phyloP scores from a whole-genome alignment of 2,888 invertebrate genomes.

The Drosophila mayaguana region DNA sequence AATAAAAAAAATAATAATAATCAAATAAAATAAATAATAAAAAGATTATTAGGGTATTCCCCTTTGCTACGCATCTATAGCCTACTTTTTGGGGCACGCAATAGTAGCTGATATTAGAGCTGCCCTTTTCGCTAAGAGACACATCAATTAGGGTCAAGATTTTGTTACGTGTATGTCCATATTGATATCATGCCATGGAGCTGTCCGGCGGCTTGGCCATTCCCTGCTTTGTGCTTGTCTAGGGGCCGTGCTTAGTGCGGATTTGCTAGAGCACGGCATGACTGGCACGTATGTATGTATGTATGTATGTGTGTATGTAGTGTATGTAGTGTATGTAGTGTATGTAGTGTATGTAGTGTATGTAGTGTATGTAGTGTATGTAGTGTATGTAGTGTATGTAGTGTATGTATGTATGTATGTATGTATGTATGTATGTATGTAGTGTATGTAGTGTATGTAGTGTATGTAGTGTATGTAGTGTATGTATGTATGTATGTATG shows the following conservation, averaged over 20 bases:
- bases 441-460: too few relatives aligned
- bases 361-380: neutral
- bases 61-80: neutral
- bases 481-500: neutral
- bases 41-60: too few relatives aligned
- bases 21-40: too few relatives aligned
- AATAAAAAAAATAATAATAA: too few relatives aligned
- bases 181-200: constrained; percentile 27
- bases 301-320: too few relatives aligned
- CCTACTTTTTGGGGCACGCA: constrained; percentile 18
- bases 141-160: constrained; percentile 31
- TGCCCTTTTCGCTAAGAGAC: constrained; percentile 9
- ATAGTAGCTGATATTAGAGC: neutral
- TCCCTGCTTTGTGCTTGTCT: neutral
- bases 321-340: too few relatives aligned
- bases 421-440: too few relatives aligned
- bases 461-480: too few relatives aligned
- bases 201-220: constrained; percentile 17
- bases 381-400: too few relatives aligned
- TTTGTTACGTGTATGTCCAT: constrained; percentile 2
- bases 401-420: neutral
- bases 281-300: constrained; percentile 17
- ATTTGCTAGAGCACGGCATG: constrained; percentile 32
- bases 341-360: neutral
- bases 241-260: neutral